Percentiles rank a stretch among this genome's conserved stretches.
phyloP scores from a whole-genome alignment of 1,140 invertebrate genomes.

The Bombus pascuorum region DNA sequence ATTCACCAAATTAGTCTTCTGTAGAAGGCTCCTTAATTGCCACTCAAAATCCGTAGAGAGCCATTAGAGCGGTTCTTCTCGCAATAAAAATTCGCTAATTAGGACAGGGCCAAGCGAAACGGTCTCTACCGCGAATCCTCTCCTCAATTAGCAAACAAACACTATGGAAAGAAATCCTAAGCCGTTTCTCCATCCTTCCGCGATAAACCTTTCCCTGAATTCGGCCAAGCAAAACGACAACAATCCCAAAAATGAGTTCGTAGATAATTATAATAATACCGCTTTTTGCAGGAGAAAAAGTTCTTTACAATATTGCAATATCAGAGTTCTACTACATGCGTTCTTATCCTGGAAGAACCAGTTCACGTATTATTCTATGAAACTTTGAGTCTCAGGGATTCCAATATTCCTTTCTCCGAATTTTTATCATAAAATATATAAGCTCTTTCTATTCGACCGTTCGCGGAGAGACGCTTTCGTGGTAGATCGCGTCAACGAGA shows the following conservation, averaged over 20 bases:
- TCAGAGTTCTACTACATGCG: no score
- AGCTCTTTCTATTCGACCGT: no score
- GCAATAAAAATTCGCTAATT: constrained; percentile 27
- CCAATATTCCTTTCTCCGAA: no score
- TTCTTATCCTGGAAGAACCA: no score
- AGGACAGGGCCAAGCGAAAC: constrained; percentile 1
- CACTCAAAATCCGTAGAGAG: constrained; percentile 1
- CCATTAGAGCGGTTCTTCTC: not conserved
- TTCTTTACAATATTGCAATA: no score
- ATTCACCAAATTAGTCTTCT: not conserved
- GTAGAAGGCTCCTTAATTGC: not conserved
- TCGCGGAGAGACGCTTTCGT: no score
- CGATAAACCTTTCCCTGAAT: not conserved
- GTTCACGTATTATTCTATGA: no score
- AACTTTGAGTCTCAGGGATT: no score
- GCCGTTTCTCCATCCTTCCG: not conserved
- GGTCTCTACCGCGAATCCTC: not conserved
- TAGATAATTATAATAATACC: not conserved
- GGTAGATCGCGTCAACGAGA: no score
- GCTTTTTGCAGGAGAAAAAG: not conserved
- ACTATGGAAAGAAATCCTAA: not conserved
- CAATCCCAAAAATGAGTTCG: not conserved
- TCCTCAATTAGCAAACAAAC: constrained; percentile 4
- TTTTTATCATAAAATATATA: no score
- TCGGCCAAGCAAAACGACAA: not conserved